Conservation (phyloP, 2,888 invertebrate genomes). For the Drosophila aldrichi region DNA sequence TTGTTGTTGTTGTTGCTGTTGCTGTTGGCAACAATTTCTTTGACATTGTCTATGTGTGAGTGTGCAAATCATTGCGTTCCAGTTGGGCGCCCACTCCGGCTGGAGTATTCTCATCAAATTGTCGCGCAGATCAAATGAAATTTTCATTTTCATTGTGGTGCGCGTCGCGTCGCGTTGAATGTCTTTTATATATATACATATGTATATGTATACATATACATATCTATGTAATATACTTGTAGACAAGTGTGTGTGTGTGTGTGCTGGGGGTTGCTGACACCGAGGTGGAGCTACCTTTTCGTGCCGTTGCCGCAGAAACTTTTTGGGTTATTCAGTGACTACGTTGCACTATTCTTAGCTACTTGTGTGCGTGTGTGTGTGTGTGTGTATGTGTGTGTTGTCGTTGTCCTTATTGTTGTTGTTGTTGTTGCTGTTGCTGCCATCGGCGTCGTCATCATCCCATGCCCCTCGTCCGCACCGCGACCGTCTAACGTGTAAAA, state of each 20-base stretch:
- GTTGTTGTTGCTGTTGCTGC: constrained; percentile 27
- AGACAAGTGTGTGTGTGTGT: constrained; percentile 19
- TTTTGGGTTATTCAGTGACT: constrained; percentile 65
- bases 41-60: not conserved
- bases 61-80: not conserved
- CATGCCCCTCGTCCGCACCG: constrained; percentile 31
- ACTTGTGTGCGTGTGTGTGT: constrained; percentile 25
- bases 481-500: constrained; percentile 81
- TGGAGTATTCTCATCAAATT: constrained; percentile 61
- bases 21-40: constrained; percentile 40
- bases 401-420: constrained; percentile 21
- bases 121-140: constrained; percentile 82
- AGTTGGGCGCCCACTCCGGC: not conserved
- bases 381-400: constrained; percentile 26
- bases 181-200: constrained; percentile 38
- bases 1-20: not conserved
- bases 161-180: constrained; percentile 59
- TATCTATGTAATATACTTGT: constrained; percentile 1
- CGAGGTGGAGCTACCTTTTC: constrained; percentile 63
- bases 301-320: constrained; percentile 63
- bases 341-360: constrained; percentile 72
- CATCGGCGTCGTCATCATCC: constrained; percentile 19
- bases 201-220: constrained; percentile 24
- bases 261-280: constrained; percentile 48
- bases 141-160: constrained; percentile 80